These are phyloP conservation scores for Eupithecia tripunctaria DNA, from an alignment of 2,888 invertebrate genomes.

Conservation along the genomic window DNA sequence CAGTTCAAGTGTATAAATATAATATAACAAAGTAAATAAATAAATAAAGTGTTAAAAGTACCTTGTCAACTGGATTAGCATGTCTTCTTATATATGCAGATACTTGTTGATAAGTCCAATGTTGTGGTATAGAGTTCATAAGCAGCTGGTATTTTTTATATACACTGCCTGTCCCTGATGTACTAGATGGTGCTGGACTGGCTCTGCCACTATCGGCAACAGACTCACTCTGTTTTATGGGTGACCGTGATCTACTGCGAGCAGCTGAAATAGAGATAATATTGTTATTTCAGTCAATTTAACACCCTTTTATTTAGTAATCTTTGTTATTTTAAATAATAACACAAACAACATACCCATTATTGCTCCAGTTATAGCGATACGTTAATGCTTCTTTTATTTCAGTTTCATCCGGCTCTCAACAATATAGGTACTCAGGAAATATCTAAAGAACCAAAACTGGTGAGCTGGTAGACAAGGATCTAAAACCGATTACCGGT, in stretches of 20 bases:
- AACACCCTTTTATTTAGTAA: too few species aligned
- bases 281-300: background rate
- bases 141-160: background rate
- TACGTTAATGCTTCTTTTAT: background rate
- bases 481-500: background rate
- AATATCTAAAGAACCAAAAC: background rate
- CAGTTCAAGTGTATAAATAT: too few species aligned
- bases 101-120: constrained; percentile 14
- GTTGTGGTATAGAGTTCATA: background rate
- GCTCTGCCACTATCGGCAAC: background rate
- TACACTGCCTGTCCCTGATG: background rate
- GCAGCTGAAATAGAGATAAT: constrained; percentile 15
- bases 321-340: background rate
- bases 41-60: background rate
- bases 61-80: constrained; percentile 10
- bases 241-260: constrained; percentile 29
- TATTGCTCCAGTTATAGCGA: background rate
- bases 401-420: background rate
- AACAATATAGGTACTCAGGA: background rate
- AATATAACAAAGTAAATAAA: too few species aligned
- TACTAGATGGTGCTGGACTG: constrained; percentile 21
- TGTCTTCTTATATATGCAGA: constrained; percentile 18
- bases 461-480: background rate
- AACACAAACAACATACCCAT: constrained; percentile 4
- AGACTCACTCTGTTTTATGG: background rate